phyloP scores from a whole-genome alignment of 1,140 invertebrate genomes.

The Aricia agestis region DNA sequence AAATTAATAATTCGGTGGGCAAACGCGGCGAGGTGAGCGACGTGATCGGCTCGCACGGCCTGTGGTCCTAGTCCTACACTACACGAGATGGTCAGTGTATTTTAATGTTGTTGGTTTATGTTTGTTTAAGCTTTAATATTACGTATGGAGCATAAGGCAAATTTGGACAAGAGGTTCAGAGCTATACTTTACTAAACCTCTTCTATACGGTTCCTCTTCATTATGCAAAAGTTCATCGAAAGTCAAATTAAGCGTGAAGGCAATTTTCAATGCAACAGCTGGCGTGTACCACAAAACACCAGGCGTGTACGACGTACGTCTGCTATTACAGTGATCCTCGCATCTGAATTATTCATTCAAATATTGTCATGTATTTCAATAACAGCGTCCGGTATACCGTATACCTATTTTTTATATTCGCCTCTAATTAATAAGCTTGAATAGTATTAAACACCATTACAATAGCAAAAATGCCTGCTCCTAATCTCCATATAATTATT shows the following conservation, averaged over 20 bases:
- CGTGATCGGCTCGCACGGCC: conserved; percentile 21
- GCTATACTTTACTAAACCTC: too few species aligned
- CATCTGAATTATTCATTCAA: not conserved
- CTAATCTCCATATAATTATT: not conserved
- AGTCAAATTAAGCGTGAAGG: not conserved
- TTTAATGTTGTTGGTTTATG: not conserved
- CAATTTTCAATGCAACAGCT: not conserved
- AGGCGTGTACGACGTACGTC: not conserved
- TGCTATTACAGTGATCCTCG: not conserved
- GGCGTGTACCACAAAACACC: not conserved
- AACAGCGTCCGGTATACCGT: not conserved
- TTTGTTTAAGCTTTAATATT: not conserved
- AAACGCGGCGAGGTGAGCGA: conserved; percentile 33
- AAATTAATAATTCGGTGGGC: conserved; percentile 60
- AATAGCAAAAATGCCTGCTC: not conserved
- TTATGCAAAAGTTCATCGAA: not conserved
- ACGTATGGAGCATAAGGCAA: too few species aligned
- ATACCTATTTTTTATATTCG: too few species aligned
- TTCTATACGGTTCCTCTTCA: not conserved
- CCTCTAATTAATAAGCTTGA: not conserved
- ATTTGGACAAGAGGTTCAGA: too few species aligned
- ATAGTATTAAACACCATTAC: not conserved
- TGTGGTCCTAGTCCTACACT: conserved; percentile 16
- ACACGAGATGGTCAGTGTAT: not conserved
- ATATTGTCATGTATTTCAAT: not conserved